These are phyloP conservation scores for Camarhynchus parvulus DNA, from an alignment of 2,113 vertebrate genomes.

Conservation along the genomic window DNA sequence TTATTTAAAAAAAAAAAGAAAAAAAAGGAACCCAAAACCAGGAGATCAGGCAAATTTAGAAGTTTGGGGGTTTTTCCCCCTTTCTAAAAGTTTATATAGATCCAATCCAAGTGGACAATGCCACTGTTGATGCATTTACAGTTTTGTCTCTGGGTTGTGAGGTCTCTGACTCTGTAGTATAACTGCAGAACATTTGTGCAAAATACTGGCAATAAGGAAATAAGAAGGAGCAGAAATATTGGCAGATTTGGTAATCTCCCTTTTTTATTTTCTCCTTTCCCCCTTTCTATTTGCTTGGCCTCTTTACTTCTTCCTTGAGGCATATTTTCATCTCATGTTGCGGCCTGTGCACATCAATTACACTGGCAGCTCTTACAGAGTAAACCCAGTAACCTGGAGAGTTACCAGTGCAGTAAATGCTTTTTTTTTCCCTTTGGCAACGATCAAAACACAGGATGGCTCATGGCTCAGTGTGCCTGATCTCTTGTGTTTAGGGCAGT, in stretches of 20 bases:
- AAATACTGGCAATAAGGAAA: neutral
- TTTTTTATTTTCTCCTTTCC: neutral
- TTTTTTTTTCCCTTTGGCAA: neutral
- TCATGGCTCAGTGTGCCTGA: neutral
- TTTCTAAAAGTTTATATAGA: neutral
- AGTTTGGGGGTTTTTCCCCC: fast-evolving
- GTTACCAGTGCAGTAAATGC: neutral
- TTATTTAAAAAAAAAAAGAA: neutral
- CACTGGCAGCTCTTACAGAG: neutral
- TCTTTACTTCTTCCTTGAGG: neutral
- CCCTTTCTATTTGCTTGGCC: neutral
- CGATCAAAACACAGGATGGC: neutral
- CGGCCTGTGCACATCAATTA: neutral
- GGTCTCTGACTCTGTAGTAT: neutral
- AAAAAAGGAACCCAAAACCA: neutral
- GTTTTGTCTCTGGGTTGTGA: neutral
- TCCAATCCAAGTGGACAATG: neutral
- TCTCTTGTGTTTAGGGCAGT: neutral
- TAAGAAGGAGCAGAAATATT: neutral
- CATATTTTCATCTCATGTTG: neutral
- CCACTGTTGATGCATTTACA: neutral
- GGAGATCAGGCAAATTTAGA: neutral
- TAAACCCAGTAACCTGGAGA: neutral
- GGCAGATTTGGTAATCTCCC: neutral
- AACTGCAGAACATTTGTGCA: neutral